phyloP scores from a whole-genome alignment of 2,797 vertebrate species.

The Chelmon rostratus region DNA sequence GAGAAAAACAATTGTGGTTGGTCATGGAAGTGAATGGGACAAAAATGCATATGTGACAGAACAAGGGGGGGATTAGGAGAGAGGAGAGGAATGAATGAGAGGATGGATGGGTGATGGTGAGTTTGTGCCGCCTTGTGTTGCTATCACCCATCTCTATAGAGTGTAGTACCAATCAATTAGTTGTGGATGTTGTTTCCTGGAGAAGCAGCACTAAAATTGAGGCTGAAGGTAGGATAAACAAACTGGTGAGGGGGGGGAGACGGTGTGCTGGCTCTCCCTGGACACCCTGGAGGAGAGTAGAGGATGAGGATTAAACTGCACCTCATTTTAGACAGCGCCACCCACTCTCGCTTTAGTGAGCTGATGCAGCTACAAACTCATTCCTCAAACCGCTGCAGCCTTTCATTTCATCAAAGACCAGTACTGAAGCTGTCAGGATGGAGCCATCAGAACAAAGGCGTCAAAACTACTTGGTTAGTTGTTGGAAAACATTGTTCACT shows the following conservation, averaged over 20 bases:
- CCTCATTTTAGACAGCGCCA: slow-evolving; percentile 49
- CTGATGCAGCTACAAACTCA: slow-evolving; percentile 23
- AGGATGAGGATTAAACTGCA: slow-evolving; percentile 58
- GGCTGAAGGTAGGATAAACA: slow-evolving; percentile 50
- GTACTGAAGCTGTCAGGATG: slow-evolving; percentile 12
- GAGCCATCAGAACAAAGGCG: slow-evolving; percentile 5
- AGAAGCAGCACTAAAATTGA: slow-evolving; percentile 7
- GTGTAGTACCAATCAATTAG: slow-evolving; percentile 46
- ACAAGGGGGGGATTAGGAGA: not conserved
- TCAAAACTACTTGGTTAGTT: no score
- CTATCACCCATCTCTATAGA: slow-evolving; percentile 22
- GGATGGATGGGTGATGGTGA: slow-evolving; percentile 9
- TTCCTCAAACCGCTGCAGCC: slow-evolving; percentile 33
- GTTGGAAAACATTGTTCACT: no score
- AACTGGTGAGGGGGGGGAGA: not conserved
- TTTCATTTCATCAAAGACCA: slow-evolving; percentile 28
- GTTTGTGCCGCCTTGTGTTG: not conserved
- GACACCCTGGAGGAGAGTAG: slow-evolving; percentile 47
- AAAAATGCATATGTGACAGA: slow-evolving; percentile 22
- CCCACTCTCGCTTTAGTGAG: slow-evolving; percentile 39
- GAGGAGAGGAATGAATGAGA: slow-evolving; percentile 2
- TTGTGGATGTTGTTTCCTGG: slow-evolving; percentile 27
- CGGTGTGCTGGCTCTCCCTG: slow-evolving; percentile 37
- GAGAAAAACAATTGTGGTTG: slow-evolving; percentile 10
- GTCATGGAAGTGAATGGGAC: slow-evolving; percentile 32